Evolutionary conservation across 1,140 invertebrate genomes (phyloP).

Genomic region (Drosophila novamexicana): DNA sequence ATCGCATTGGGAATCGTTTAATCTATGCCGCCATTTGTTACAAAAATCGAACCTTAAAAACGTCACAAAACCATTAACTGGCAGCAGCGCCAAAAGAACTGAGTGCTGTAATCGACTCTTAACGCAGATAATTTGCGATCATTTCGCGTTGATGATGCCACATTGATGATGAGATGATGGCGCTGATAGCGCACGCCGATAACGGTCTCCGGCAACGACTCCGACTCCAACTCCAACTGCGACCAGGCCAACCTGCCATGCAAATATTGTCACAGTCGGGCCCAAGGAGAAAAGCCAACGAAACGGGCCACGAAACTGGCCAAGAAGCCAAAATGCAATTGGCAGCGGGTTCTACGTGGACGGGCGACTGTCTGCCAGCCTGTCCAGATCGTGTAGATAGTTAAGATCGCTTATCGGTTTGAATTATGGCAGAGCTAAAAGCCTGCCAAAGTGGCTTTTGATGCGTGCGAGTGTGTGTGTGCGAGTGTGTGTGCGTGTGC

Average conservation of each 20-base stretch:
- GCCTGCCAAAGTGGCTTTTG: slow-evolving; percentile 67
- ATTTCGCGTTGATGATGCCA: slow-evolving; percentile 75
- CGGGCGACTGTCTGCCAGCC: slow-evolving; percentile 30
- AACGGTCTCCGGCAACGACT: slow-evolving; percentile 30
- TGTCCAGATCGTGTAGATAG: slow-evolving; percentile 79
- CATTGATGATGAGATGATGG: slow-evolving; percentile 78
- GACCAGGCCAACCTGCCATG: slow-evolving; percentile 47
- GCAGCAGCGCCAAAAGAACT: slow-evolving; percentile 21
- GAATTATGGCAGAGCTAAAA: slow-evolving; percentile 80
- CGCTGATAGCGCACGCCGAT: slow-evolving; percentile 60
- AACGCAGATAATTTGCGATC: slow-evolving; percentile 76
- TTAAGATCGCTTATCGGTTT: slow-evolving; percentile 78
- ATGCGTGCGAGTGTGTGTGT: slow-evolving; percentile 11
- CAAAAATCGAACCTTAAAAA: slow-evolving; percentile 65
- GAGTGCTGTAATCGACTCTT: slow-evolving; percentile 36
- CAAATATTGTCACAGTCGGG: slow-evolving; percentile 70
- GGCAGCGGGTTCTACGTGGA: slow-evolving; percentile 42
- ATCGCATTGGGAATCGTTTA: slow-evolving; percentile 30
- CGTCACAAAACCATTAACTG: slow-evolving; percentile 67
- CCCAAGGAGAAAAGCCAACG: background rate
- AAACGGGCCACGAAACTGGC: slow-evolving; percentile 33
- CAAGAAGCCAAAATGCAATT: slow-evolving; percentile 56
- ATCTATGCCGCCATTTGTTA: slow-evolving; percentile 62
- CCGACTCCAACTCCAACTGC: background rate
- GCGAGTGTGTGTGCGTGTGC: slow-evolving; percentile 35